phyloP scores from a whole-genome alignment of 2,797 vertebrate species.

The Lycodopsis pacificus region DNA sequence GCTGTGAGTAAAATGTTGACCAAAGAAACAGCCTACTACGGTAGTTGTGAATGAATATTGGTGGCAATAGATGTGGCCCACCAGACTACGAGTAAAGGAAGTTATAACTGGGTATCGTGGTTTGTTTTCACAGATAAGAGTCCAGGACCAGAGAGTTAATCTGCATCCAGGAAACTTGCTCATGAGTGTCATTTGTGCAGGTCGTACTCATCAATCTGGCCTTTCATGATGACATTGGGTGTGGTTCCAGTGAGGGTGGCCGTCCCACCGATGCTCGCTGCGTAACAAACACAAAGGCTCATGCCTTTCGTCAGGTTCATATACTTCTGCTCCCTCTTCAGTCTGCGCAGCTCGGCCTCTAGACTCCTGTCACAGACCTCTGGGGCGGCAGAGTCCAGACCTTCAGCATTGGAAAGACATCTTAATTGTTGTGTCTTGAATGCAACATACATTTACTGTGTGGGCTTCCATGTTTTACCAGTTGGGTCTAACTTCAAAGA shows the following conservation, averaged over 20 bases:
- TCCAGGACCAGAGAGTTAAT: not conserved
- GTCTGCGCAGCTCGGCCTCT: slow-evolving; percentile 34
- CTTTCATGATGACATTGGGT: slow-evolving; percentile 91
- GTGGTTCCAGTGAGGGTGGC: slow-evolving; percentile 91
- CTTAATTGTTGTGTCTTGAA: not conserved
- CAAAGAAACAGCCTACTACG: too few relatives aligned
- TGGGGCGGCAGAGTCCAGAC: slow-evolving; percentile 6
- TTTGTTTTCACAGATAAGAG: not conserved
- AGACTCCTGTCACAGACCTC: slow-evolving; percentile 24
- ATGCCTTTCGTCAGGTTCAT: slow-evolving; percentile 84
- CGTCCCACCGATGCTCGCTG: slow-evolving; percentile 90
- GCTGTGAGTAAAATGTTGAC: not conserved
- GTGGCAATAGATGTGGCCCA: not conserved
- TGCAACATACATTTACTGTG: not conserved
- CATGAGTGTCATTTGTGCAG: not conserved
- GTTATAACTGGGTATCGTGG: not conserved
- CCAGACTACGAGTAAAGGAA: not conserved
- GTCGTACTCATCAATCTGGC: slow-evolving; percentile 87
- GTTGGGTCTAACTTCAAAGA: not conserved
- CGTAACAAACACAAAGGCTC: slow-evolving; percentile 88
- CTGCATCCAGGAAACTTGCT: not conserved
- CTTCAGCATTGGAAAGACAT: not conserved
- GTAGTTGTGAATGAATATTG: not conserved
- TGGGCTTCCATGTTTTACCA: not conserved
- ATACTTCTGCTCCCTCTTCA: slow-evolving; percentile 74